These are phyloP conservation scores for Sinelater perroti DNA, from an alignment of 2,888 invertebrate species.

Conservation along the genomic window DNA sequence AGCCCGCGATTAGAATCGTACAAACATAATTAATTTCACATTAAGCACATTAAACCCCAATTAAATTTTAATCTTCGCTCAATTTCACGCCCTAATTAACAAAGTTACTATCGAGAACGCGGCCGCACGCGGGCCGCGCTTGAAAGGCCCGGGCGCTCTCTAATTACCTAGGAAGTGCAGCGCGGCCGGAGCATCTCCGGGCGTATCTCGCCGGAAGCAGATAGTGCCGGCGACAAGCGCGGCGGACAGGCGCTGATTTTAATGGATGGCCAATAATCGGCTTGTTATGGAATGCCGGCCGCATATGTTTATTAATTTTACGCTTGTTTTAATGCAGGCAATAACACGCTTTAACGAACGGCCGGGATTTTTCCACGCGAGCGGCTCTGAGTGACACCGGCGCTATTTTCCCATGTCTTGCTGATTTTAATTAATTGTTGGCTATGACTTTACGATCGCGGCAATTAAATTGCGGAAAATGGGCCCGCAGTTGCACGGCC, in stretches of 20 bases:
- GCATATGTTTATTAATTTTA: constrained; percentile 25
- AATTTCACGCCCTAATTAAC: constrained; percentile 34
- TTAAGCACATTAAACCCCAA: constrained; percentile 30
- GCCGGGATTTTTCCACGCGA: no score
- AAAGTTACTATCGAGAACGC: constrained; percentile 18
- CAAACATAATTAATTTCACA: constrained; percentile 34
- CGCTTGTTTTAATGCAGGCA: constrained; percentile 19
- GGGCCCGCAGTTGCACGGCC: no score
- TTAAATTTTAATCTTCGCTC: constrained; percentile 31
- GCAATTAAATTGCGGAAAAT: no score
- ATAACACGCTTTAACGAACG: constrained; percentile 14
- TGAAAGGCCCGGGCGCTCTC: background rate
- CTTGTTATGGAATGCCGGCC: constrained; percentile 23
- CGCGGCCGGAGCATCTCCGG: constrained; percentile 18
- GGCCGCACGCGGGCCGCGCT: constrained; percentile 8
- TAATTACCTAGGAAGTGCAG: background rate
- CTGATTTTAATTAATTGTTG: no score
- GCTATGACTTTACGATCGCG: no score
- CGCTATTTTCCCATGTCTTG: no score
- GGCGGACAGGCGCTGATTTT: constrained; percentile 28
- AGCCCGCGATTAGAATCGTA: constrained; percentile 27
- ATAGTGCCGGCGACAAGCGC: constrained; percentile 21
- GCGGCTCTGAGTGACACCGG: no score
- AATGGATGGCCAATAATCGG: constrained; percentile 29
- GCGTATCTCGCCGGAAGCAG: constrained; percentile 27